Base-by-base conservation (phyloP, 1,140 invertebrate species). In the Heliconius melpomene region DNA sequence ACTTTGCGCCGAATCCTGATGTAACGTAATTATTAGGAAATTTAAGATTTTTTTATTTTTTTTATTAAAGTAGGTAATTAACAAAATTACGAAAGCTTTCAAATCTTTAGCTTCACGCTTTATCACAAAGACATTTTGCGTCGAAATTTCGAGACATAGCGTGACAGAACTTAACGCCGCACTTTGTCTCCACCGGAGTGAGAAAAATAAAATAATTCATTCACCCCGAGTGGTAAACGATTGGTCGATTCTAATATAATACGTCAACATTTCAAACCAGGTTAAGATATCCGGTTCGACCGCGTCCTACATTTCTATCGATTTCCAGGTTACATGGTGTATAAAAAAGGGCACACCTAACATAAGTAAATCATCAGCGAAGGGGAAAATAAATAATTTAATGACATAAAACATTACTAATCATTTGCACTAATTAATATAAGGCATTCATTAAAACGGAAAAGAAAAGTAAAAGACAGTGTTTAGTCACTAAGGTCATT, bases 241-340 rank as follows among this genome's bases (percentile, higher is more conserved):
- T 57, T 57, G 54, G 60, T 66, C 26, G 23, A 66, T 66, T 66
- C 26, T 29, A 66, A 66, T 66, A 66, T 66, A 66, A 26, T 29
- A 66, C 9, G 60, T 26, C 60, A 66, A 66, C 29, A 66, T 66
- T 66, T 29, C 26, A 66, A 66, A 66, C 60, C 60, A 66, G 60
- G 60, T 66, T 66, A 66, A 66, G 60, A 66, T 66, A 66, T n/a
- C 60, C 26, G n/a, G 60, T 66, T 66, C 60, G 60, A 66, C 23
- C 26, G 60, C 60, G 60, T 66, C 60, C 60, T 29, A 66, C 60
- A 66, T 66, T 66, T 66, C 60, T 66, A 66, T 66, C 60, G 60
- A 66, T 66, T 66, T 66, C 26, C 60, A 26, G 60, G 60, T 66
- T 52, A 66, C 60, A 66, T 29, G 23, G 26, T 26, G 20, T 29